Evolutionary conservation across 1,140 invertebrate species (phyloP).

Genomic region (Cecropterus lyciades): DNA sequence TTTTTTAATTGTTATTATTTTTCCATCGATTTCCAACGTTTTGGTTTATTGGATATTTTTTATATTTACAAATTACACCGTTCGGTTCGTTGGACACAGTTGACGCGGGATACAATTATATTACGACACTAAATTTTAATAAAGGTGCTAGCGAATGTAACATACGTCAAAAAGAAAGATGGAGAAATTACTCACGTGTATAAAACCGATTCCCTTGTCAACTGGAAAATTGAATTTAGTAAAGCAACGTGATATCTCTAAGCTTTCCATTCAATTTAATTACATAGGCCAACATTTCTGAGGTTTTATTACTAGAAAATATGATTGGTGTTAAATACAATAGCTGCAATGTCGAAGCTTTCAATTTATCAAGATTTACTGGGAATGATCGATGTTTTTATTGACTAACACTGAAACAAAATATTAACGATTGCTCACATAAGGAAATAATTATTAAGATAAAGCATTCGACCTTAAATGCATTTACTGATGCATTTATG

Average conservation of each 20-base stretch:
- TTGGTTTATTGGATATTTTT: slow-evolving; percentile 36
- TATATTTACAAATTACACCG: slow-evolving; percentile 33
- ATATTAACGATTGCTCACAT: too few relatives aligned
- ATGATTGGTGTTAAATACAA: too few relatives aligned
- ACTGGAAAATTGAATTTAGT: slow-evolving; percentile 2
- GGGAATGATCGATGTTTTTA: too few relatives aligned
- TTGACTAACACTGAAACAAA: too few relatives aligned
- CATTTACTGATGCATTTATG: too few relatives aligned
- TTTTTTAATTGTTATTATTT: slow-evolving; percentile 67
- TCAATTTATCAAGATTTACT: too few relatives aligned
- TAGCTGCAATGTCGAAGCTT: too few relatives aligned
- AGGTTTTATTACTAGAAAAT: background rate
- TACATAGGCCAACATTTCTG: background rate
- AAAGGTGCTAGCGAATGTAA: slow-evolving; percentile 9
- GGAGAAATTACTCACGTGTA: background rate
- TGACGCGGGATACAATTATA: slow-evolving; percentile 40
- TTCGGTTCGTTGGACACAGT: slow-evolving; percentile 35
- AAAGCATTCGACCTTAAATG: too few relatives aligned
- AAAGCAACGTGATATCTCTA: background rate
- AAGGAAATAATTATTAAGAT: too few relatives aligned
- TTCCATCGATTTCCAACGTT: slow-evolving; percentile 29
- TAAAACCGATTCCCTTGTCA: slow-evolving; percentile 1
- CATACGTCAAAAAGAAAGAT: background rate
- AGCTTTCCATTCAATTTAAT: slow-evolving; percentile 6
- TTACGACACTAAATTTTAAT: slow-evolving; percentile 36